Percentiles rank a stretch among this genome's conserved stretches.
Evolutionary conservation across 2,113 vertebrate genomes (phyloP).

Genomic region (Herpetotheres cachinnans): DNA sequence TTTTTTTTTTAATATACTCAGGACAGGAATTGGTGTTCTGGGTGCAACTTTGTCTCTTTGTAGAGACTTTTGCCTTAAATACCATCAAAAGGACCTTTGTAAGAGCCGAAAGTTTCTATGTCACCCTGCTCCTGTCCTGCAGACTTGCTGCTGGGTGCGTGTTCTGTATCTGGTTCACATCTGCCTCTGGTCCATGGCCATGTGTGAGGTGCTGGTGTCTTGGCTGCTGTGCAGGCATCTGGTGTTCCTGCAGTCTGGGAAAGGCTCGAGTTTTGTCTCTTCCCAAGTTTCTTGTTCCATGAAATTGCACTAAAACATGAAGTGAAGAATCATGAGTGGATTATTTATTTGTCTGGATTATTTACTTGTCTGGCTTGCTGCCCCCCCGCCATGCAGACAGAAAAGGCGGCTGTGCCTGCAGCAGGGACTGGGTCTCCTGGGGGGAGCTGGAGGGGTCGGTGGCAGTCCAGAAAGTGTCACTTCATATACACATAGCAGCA

Average conservation of each 20-base stretch:
- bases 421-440: background rate
- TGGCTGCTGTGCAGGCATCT: background rate
- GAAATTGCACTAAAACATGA: rapidly evolving
- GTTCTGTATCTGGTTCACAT: too few species aligned
- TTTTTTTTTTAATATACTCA: background rate
- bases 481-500: background rate
- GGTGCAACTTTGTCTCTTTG: background rate
- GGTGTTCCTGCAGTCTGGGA: background rate
- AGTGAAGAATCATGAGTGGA: rapidly evolving
- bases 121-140: background rate
- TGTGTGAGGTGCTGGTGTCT: background rate
- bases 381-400: rapidly evolving
- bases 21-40: background rate
- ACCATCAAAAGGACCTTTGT: background rate
- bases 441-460: background rate
- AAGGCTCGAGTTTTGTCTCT: background rate
- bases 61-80: background rate
- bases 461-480: background rate
- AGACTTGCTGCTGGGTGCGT: background rate
- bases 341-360: background rate
- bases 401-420: rapidly evolving
- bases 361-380: rapidly evolving
- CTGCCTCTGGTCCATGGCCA: rapidly evolving
- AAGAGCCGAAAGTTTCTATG: background rate
- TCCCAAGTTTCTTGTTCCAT: rapidly evolving